Evolutionary conservation across 2,888 invertebrate genomes (phyloP), one percentile per base, ranked within the genome.

Genomic region (Phymatocera aterrima): DNA sequence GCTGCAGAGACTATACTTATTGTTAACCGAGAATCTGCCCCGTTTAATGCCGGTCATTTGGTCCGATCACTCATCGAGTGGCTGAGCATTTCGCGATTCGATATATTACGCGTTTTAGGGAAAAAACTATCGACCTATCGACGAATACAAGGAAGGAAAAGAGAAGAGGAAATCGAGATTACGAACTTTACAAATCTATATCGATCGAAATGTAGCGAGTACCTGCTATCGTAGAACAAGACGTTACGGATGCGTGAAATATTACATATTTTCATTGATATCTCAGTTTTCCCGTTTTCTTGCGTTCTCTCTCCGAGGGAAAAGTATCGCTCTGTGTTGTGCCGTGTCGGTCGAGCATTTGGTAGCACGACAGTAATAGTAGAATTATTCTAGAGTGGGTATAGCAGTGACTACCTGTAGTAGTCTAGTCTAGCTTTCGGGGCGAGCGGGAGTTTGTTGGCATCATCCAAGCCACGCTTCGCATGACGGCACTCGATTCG

Each of bases 401-500:
- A 40, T 37, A 21, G 68, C 21, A 43, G 40, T 68, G n/a, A n/a
- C n/a, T n/a, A n/a, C n/a, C n/a, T n/a, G n/a, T n/a, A n/a, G n/a
- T n/a, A n/a, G n/a, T n/a, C n/a, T n/a, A n/a, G n/a, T n/a, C n/a
- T n/a, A n/a, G n/a, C n/a, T n/a, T n/a, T n/a, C n/a, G n/a, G n/a
- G n/a, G n/a, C 43, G 12, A 46, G 28, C 46, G 12, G 68, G 46
- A 43, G 68, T 40, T 68, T n/a, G 21, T n/a, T n/a, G n/a, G n/a
- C n/a, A n/a, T n/a, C n/a, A 68, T 28, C n/a, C 0, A 15, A 46
- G 46, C n/a, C 28, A 24, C 51, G 31, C 70, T 70, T 51, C 43
- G 70, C 70, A 85, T 84, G 87, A 89, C 88, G 86, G 83, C 88
- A 87, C 86, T 83, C 88, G 88, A 88, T 89, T 87, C 86, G 84